phyloP scores from a whole-genome alignment of 2,888 invertebrate genomes.

The Bugulina stolonifera region DNA sequence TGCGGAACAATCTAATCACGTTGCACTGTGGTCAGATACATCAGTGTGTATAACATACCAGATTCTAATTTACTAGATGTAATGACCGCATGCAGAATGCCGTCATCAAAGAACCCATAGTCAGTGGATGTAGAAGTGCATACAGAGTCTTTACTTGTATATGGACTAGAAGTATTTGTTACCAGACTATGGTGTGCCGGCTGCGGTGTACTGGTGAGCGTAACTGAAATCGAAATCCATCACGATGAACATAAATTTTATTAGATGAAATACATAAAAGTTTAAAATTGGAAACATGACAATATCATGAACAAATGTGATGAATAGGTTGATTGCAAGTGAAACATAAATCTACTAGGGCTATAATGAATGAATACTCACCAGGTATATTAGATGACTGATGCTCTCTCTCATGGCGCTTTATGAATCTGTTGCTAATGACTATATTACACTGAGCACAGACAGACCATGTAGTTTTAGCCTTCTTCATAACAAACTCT shows the following conservation, averaged over 20 bases:
- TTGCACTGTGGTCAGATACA: no score
- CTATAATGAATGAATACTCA: no score
- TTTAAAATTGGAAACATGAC: no score
- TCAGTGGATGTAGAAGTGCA: not conserved
- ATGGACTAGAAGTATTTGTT: not conserved
- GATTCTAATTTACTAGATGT: not conserved
- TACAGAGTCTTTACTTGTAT: not conserved
- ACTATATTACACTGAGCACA: not conserved
- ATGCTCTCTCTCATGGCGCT: slow-evolving; percentile 12
- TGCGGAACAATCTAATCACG: no score
- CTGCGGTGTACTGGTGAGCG: no score
- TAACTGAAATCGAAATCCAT: no score
- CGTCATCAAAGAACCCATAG: slow-evolving; percentile 1
- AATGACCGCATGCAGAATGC: slow-evolving; percentile 3
- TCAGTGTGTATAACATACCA: not conserved
- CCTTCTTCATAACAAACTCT: not conserved
- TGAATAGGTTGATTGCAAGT: no score
- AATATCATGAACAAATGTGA: no score
- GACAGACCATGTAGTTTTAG: not conserved
- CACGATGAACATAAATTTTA: not conserved
- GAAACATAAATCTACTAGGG: no score
- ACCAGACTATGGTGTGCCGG: no score
- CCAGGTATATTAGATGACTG: no score
- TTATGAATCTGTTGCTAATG: slow-evolving; percentile 1
- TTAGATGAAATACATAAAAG: not conserved